Base-by-base conservation (phyloP, 2,797 vertebrate species). In the Champsocephalus gunnari region DNA sequence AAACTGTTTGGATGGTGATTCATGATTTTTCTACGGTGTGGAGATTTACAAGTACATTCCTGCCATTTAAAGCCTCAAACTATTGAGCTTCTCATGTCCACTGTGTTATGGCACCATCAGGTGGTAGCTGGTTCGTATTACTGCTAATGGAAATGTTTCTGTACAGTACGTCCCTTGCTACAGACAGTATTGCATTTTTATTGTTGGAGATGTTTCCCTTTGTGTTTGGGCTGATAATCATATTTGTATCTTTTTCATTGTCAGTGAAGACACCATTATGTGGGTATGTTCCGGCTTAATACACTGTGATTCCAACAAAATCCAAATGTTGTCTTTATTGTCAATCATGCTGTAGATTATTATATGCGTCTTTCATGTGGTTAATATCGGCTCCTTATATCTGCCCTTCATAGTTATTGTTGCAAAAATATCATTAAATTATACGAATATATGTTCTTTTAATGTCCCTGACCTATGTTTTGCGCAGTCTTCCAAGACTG, bases 21-120 rank as follows among this genome's bases (percentile, higher is more conserved):
- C 49, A 81, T 75, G 80, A 73, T 51, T 66, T 41, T n/a, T 66
- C 41, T n/a, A 44, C 41, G 45, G 49, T 57, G 10, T 41, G 68
- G 19, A 73, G 65, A 69, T 76, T 71, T 74, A 66, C 50, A 69
- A 80, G 41, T 69, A 43, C 56, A 75, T 13, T 34, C n/a, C 17
- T 66, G 34, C 57, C 73, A 57, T 51, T 78, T 32, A 78, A 73
- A 78, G 21, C 45, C n/a, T 56, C 32, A 66, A 50, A 50, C 11
- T 24, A 0, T 0, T 10, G 2, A 50, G 5, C 0, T 0, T 24
- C 24, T 64, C n/a, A 4, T 9, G 17, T 58, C 34, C 11, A 45
- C 64, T 78, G 76, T 88, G 48, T 85, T 64, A 49, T 9, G 73
- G 12, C 63, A 9, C 87, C 87, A 86, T 51, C 88, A 54, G 17